Evolutionary conservation across 2,888 invertebrate genomes (phyloP), one percentile per base, ranked within the genome.

Genomic region (Alcis repandata): DNA sequence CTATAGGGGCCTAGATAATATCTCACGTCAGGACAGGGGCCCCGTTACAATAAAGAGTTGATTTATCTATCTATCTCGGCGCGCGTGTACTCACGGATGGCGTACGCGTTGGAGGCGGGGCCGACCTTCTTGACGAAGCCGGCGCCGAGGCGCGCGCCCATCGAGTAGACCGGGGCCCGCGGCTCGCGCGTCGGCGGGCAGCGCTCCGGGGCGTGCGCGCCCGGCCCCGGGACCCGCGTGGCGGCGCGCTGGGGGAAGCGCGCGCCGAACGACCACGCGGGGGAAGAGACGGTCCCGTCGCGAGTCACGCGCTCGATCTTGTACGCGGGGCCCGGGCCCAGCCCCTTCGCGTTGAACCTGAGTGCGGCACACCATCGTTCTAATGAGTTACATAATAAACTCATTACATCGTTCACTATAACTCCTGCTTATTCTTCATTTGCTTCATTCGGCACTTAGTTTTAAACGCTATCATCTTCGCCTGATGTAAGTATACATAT

Each of bases 101-200:
- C 86, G 81, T 96, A 96, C 41, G 94, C 94, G 79, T 95, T 95
- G 27, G 96, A 95, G 20, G 95, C 96, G 0, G 96, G 96, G 0
- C 92, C 92, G 65, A 80, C 56, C 77, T 88, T 77, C 94, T 90
- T 63, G 82, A 90, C 76, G 83, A 93, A 70, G 75, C 79, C 84
- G 56, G 87, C 91, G 27, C 27, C 27, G 32, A 90, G 86, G 67
- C 94, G 90, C 27, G 88, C 86, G 43, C 94, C 91, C 80, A 96
- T 94, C 0, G 94, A 93, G 84, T 94, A 96, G 8, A 89, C 86
- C 2, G 96, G 96, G 27, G 95, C 92, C 58, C 94, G 89, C 43
- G 86, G 79, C 36, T 86, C 88, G 54, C 94, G 93, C 84, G 93
- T 91, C 19, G 94, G 88, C 40, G 94, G 92, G 65, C 93, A 94